These are phyloP conservation scores for Aplochiton taeniatus DNA, from an alignment of 2,797 vertebrate genomes.

Conservation along the genomic window DNA sequence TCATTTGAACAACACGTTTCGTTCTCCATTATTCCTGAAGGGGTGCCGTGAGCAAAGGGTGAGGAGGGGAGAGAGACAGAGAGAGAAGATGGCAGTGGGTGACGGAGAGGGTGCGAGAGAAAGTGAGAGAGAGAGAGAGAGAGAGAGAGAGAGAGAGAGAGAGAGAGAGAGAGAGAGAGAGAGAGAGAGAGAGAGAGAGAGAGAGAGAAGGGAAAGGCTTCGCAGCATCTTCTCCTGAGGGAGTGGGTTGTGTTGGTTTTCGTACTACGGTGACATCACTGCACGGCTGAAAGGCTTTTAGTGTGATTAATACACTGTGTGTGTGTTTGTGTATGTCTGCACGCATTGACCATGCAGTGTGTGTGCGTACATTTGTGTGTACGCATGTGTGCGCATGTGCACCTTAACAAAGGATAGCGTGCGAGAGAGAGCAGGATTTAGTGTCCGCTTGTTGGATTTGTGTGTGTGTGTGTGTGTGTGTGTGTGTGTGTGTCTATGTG, in stretches of 20 bases:
- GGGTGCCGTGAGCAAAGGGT: background rate
- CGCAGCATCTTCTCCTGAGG: slow-evolving; percentile 39
- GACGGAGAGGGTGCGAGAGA: background rate
- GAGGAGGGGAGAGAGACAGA: background rate
- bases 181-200: background rate
- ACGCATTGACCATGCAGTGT: no score
- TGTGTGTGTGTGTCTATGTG: slow-evolving; percentile 16
- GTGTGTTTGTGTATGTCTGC: slow-evolving; percentile 23
- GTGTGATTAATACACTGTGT: slow-evolving; percentile 63
- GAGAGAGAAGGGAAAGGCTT: slow-evolving; percentile 17
- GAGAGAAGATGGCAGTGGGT: background rate
- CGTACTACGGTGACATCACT: slow-evolving; percentile 63
- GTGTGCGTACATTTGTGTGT: background rate
- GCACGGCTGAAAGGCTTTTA: slow-evolving; percentile 66
- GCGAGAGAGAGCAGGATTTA: background rate
- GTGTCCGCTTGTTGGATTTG: background rate
- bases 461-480: slow-evolving; percentile 1
- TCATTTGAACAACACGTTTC: slow-evolving; percentile 62
- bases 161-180: background rate
- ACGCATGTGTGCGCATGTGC: slow-evolving; percentile 8
- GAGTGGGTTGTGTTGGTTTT: slow-evolving; percentile 59
- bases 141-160: background rate
- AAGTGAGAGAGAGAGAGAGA: slow-evolving; percentile 14
- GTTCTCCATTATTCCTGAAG: slow-evolving; percentile 68
- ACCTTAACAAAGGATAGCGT: background rate